Conservation (phyloP, 2,113 vertebrate genomes). For the Spea bombifrons region DNA sequence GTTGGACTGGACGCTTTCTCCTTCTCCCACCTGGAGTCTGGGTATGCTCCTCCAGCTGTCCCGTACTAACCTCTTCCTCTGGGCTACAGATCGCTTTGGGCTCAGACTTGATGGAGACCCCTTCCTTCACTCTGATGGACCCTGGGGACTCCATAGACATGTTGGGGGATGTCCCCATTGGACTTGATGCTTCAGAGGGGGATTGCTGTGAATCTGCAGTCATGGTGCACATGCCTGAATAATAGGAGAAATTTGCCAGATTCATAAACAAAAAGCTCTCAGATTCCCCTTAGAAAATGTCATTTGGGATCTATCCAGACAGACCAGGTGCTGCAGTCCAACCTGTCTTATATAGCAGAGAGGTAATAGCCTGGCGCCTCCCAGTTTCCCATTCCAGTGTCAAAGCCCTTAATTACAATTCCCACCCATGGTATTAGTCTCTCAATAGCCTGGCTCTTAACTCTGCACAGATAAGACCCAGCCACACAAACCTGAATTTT, state of each 20-base stretch:
- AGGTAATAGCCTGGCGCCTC: slow-evolving; percentile 42
- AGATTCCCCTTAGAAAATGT: slow-evolving; percentile 1
- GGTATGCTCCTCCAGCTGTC: slow-evolving; percentile 68
- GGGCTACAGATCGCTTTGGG: slow-evolving; percentile 62
- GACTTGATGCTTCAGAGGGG: slow-evolving; percentile 63
- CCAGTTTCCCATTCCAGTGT: slow-evolving; percentile 41
- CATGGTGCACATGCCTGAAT: slow-evolving; percentile 76
- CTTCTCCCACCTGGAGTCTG: slow-evolving; percentile 73
- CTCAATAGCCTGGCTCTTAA: background rate
- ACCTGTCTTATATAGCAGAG: slow-evolving; percentile 48
- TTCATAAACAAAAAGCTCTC: slow-evolving; percentile 72
- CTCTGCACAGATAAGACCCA: background rate
- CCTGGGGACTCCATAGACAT: slow-evolving; percentile 67
- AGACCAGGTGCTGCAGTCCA: slow-evolving; percentile 41
- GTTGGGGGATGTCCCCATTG: slow-evolving; percentile 67
- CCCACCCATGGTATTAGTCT: slow-evolving; percentile 40
- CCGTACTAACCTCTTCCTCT: slow-evolving; percentile 54
- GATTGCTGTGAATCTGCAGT: slow-evolving; percentile 65
- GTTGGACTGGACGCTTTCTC: slow-evolving; percentile 87
- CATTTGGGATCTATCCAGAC: slow-evolving; percentile 9
- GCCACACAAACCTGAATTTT: too few species aligned
- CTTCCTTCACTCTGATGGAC: slow-evolving; percentile 62
- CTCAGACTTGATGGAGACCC: slow-evolving; percentile 70
- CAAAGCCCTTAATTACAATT: slow-evolving; percentile 30
- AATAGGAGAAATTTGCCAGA: slow-evolving; percentile 74